Evolutionary conservation across 2,113 vertebrate genomes (phyloP).

Genomic region (Neolamprologus hecqui): DNA sequence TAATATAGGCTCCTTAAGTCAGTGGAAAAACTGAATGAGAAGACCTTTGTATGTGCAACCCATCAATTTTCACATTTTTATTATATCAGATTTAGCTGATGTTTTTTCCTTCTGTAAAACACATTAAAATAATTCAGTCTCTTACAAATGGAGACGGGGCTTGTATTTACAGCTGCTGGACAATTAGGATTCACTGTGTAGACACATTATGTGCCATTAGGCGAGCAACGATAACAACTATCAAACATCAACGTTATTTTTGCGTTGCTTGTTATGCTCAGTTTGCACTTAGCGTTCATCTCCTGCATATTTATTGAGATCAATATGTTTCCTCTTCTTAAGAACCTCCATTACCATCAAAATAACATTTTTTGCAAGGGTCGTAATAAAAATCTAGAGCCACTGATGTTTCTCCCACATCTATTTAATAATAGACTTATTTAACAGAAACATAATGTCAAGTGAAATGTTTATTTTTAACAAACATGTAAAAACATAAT

Average conservation of each 20-base stretch:
- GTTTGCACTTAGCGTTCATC: not conserved
- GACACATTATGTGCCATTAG: not conserved
- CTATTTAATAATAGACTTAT: not conserved
- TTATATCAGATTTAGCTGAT: not conserved
- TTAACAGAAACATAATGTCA: not conserved
- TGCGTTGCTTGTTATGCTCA: not conserved
- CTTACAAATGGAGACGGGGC: not conserved
- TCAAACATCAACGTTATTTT: not conserved
- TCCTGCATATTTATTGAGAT: not conserved
- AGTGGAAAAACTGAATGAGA: not conserved
- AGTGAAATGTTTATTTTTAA: not conserved
- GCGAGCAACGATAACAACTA: not conserved
- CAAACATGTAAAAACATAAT: not conserved
- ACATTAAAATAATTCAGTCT: not conserved
- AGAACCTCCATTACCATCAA: not conserved
- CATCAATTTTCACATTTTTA: not conserved
- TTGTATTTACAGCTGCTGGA: not conserved
- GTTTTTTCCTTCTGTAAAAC: not conserved
- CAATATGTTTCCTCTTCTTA: not conserved
- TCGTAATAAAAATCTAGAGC: not conserved
- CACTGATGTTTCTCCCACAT: not conserved
- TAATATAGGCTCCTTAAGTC: not conserved
- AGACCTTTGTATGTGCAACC: not conserved
- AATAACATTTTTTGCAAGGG: not conserved
- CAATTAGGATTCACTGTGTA: not conserved